These are phyloP conservation scores for Galaxias olidus DNA, from an alignment of 2,797 vertebrate genomes.

Conservation along the genomic window DNA sequence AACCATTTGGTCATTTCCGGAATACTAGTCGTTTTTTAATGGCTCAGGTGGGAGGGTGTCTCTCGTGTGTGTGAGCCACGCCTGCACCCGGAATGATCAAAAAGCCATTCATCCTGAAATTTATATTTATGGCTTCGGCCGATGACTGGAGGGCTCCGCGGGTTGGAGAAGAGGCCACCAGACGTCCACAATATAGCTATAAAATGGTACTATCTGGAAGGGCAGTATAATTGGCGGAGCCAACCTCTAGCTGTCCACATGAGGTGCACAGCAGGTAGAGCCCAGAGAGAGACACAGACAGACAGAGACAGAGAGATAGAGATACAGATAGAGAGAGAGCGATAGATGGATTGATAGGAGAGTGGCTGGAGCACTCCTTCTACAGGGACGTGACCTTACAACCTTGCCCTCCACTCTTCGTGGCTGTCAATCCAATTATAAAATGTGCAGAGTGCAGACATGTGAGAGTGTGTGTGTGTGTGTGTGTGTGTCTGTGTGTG, in stretches of 20 bases:
- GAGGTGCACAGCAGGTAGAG: conserved; percentile 45
- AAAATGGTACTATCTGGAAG: conserved; percentile 38
- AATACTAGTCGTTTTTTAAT: conserved; percentile 44
- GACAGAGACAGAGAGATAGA: neutral
- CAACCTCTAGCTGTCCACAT: conserved; percentile 34
- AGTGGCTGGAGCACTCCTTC: conserved; percentile 32
- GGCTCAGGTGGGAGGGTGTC: conserved; percentile 8
- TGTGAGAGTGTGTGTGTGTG: neutral
- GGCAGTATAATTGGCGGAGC: conserved; percentile 50
- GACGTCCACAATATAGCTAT: conserved; percentile 52
- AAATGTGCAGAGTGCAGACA: conserved; percentile 37
- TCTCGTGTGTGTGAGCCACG: conserved; percentile 14
- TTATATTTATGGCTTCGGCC: conserved; percentile 46
- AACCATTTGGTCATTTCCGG: conserved; percentile 60
- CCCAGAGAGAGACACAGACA: too few species aligned
- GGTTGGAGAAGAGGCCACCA: conserved; percentile 46
- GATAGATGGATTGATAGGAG: conserved; percentile 36
- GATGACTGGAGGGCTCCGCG: conserved; percentile 35
- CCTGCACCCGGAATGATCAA: conserved; percentile 49
- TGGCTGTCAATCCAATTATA: conserved; percentile 66
- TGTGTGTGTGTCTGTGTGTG: conserved; percentile 31
- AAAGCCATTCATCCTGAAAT: conserved; percentile 57
- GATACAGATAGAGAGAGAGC: conserved; percentile 42
- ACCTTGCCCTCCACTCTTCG: conserved; percentile 49
- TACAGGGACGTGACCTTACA: conserved; percentile 56